These are phyloP conservation scores for Cephus runcator DNA, from an alignment of 2,888 invertebrate genomes.

Conservation along the genomic window DNA sequence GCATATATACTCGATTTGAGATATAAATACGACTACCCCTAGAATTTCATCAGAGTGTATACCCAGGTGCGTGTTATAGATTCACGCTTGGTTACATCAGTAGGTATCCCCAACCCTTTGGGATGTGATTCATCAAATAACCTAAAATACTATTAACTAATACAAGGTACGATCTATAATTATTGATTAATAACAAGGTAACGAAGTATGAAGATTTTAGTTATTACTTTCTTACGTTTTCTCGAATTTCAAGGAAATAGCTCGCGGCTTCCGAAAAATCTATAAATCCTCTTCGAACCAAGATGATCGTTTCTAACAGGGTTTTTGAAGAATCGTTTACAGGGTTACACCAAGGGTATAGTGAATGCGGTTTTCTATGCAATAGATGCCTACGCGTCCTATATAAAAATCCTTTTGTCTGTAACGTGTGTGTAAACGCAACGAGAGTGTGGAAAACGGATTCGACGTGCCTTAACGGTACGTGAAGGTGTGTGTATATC, in stretches of 20 bases:
- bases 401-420: background rate
- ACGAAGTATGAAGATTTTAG: background rate
- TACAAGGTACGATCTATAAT: background rate
- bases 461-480: background rate
- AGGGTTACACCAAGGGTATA: constrained; percentile 28
- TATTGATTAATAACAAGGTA: background rate
- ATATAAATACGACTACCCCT: constrained; percentile 30
- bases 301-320: background rate
- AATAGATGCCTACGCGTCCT: constrained; percentile 8
- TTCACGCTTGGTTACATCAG: constrained; percentile 41
- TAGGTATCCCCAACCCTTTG: constrained; percentile 29
- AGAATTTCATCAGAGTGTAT: constrained; percentile 36
- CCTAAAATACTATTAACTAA: background rate
- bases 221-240: background rate
- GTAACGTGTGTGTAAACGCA: background rate
- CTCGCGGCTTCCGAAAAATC: background rate
- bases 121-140: background rate
- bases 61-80: constrained; percentile 43
- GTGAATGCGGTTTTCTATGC: constrained; percentile 24
- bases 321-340: constrained; percentile 28
- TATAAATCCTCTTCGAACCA: background rate
- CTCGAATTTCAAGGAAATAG: background rate
- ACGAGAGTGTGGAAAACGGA: background rate
- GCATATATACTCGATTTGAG: constrained; percentile 22
- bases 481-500: background rate